These are phyloP conservation scores for Callipepla californica DNA, from an alignment of 2,113 vertebrate species.

Conservation along the genomic window DNA sequence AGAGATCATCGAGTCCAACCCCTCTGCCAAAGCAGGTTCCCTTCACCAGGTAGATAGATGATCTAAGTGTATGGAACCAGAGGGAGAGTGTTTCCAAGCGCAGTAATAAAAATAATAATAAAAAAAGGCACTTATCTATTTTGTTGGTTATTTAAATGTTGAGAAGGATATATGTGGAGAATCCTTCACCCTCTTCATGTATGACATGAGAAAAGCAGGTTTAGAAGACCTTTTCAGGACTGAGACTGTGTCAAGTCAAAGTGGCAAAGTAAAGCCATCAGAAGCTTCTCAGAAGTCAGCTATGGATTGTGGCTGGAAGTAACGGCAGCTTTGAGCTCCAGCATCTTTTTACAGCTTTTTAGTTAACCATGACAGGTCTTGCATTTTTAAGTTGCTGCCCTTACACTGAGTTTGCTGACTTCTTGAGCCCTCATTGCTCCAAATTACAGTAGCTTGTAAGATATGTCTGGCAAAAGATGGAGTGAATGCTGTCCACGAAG, in stretches of 20 bases:
- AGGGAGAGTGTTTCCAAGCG: background rate
- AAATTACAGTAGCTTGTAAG: background rate
- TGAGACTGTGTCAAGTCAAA: background rate
- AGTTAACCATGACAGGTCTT: too few relatives aligned
- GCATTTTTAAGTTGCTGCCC: background rate
- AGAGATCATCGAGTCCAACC: too few relatives aligned
- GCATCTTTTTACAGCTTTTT: background rate
- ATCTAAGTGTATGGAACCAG: background rate
- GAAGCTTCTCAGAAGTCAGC: fast-evolving
- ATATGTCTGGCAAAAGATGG: background rate
- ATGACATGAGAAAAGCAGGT: too few relatives aligned
- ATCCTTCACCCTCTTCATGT: background rate
- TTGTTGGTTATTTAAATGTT: background rate
- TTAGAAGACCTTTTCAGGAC: background rate
- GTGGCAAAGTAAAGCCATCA: background rate
- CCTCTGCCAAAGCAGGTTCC: too few relatives aligned
- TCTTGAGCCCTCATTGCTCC: background rate
- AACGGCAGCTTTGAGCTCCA: background rate
- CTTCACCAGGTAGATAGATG: background rate
- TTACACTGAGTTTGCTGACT: background rate
- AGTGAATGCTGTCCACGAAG: background rate
- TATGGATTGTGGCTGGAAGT: background rate
- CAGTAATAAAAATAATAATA: too few relatives aligned
- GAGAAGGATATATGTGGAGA: background rate
- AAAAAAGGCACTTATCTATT: background rate